Conservation (phyloP, 2,888 invertebrate genomes). For the Diloba caeruleocephala region DNA sequence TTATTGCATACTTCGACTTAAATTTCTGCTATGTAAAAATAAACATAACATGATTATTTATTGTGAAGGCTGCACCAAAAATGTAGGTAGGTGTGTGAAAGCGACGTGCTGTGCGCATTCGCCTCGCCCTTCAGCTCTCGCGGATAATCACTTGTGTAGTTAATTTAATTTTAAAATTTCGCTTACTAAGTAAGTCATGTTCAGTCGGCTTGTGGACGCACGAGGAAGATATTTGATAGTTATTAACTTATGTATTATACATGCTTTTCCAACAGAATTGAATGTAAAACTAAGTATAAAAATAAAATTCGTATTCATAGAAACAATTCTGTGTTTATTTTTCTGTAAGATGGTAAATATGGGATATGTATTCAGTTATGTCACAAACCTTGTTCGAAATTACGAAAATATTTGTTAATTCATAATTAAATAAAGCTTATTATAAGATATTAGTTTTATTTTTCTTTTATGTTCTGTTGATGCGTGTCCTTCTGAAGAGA, state of each 20-base stretch:
- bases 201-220: conserved; percentile 82
- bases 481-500: no score
- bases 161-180: conserved; percentile 82
- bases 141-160: conserved; percentile 64
- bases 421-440: conserved; percentile 90
- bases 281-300: conserved; percentile 87
- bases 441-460: conserved; percentile 88
- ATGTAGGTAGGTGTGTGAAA: conserved; percentile 58
- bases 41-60: conserved; percentile 70
- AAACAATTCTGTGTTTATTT: conserved; percentile 87
- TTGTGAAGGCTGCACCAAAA: conserved; percentile 73
- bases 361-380: conserved; percentile 88
- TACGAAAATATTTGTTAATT: conserved; percentile 89
- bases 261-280: conserved; percentile 87
- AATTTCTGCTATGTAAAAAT: conserved; percentile 68
- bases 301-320: conserved; percentile 87
- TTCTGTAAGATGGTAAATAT: conserved; percentile 82
- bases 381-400: conserved; percentile 88
- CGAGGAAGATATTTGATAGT: conserved; percentile 80
- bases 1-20: conserved; percentile 67
- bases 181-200: conserved; percentile 85
- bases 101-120: conserved; percentile 39
- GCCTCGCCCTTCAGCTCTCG: conserved; percentile 50
- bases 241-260: conserved; percentile 87
- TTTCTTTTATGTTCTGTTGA: conserved; percentile 22